Conservation (phyloP, 1,140 invertebrate species). For the Philotrypesis tridentata region DNA sequence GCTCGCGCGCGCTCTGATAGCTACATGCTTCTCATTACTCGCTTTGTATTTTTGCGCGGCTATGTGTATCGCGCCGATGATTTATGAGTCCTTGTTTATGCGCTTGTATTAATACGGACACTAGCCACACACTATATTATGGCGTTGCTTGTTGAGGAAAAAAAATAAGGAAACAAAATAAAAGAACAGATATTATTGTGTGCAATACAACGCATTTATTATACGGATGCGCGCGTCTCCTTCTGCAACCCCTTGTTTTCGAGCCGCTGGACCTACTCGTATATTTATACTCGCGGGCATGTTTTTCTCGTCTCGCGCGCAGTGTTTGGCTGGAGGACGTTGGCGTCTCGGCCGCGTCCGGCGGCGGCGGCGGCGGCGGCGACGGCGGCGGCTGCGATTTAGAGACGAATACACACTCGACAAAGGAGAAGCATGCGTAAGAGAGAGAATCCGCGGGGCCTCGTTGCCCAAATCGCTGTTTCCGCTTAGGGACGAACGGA, state of each 20-base stretch:
- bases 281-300: constrained; percentile 16
- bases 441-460: not conserved
- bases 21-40: not conserved
- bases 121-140: too few species aligned
- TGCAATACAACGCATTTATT: too few species aligned
- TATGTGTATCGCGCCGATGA: not conserved
- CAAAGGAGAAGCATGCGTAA: not conserved
- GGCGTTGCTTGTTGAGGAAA: not conserved
- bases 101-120: not conserved
- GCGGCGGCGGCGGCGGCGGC: not conserved
- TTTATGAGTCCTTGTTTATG: not conserved
- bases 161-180: too few species aligned
- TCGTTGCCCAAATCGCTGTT: constrained; percentile 16
- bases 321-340: constrained; percentile 18
- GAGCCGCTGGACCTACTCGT: not conserved
- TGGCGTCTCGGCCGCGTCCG: constrained; percentile 21
- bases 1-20: not conserved
- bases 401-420: not conserved
- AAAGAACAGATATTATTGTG: too few species aligned
- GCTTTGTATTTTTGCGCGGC: not conserved
- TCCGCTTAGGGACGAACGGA: constrained; percentile 17
- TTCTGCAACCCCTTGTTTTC: constrained; percentile 48
- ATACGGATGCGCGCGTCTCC: constrained; percentile 15
- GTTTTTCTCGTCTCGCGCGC: not conserved
- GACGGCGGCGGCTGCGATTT: constrained; percentile 27